These are phyloP conservation scores for Sterrhoptilus dennistouni DNA, from an alignment of 2,113 vertebrate species.

Conservation along the genomic window DNA sequence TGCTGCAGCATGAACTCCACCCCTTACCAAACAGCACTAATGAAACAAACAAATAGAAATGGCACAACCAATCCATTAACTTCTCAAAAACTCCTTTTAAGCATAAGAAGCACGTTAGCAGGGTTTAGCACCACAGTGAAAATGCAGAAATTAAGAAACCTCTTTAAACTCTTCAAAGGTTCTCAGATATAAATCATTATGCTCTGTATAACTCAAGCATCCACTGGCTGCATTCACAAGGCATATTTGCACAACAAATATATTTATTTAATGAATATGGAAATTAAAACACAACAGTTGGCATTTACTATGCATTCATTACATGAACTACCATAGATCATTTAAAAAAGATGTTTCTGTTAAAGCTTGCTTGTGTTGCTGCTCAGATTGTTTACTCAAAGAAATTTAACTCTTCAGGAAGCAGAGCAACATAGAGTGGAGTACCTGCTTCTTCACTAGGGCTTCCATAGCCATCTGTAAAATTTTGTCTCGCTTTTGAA, in stretches of 20 bases:
- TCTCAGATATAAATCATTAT: background rate
- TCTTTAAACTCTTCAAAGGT: background rate
- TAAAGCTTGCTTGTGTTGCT: background rate
- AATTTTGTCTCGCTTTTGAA: background rate
- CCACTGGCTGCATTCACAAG: background rate
- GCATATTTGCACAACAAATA: background rate
- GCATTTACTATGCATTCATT: background rate
- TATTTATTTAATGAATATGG: conserved; percentile 18
- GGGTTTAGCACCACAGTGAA: background rate
- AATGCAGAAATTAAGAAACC: background rate
- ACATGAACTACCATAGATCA: background rate
- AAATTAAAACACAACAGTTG: background rate
- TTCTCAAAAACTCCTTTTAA: background rate
- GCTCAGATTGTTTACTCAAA: background rate
- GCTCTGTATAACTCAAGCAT: background rate
- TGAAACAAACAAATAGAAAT: background rate
- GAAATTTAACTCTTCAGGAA: background rate
- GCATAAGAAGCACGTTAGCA: background rate
- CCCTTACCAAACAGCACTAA: background rate
- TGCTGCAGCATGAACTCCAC: background rate
- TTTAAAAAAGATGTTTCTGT: background rate
- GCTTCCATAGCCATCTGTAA: background rate
- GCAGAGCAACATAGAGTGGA: background rate
- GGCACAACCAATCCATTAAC: background rate
- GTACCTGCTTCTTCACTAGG: background rate